phyloP scores from a whole-genome alignment of 2,888 invertebrate species.

The Drosophila basisetae region DNA sequence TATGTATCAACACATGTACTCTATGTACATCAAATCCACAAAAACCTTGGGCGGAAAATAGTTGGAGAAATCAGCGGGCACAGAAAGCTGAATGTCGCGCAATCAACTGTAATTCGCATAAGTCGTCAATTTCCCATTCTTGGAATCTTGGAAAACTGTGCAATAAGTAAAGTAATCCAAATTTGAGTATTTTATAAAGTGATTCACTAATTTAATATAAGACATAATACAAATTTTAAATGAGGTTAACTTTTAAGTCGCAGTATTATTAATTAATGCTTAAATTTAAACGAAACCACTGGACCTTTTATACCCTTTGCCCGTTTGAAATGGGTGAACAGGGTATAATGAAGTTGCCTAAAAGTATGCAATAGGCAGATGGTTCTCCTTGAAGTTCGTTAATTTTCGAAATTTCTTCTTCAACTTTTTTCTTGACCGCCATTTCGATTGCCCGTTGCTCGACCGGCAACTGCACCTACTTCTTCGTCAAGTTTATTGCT shows the following conservation, averaged over 20 bases:
- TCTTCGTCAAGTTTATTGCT: not conserved
- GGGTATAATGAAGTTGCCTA: not conserved
- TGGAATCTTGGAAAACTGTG: not conserved
- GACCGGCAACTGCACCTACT: not conserved
- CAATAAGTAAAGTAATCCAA: not conserved
- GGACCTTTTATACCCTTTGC: not conserved
- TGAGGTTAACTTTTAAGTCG: not conserved
- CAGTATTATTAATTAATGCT: not conserved
- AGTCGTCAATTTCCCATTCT: not conserved
- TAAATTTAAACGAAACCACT: not conserved
- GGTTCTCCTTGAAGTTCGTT: not conserved
- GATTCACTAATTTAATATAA: not conserved
- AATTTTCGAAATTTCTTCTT: not conserved
- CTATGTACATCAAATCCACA: not conserved
- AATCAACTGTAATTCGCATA: not conserved
- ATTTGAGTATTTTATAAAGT: not conserved
- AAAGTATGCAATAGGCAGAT: not conserved
- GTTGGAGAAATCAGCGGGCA: constrained; percentile 10
- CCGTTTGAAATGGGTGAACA: not conserved
- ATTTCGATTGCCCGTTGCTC: not conserved
- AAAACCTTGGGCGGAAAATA: not conserved
- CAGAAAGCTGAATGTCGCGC: constrained; percentile 5
- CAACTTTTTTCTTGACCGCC: not conserved
- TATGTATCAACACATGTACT: not conserved
- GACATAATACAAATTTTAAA: not conserved